Conservation (phyloP, 1,140 invertebrate genomes). For the Magallana gigas region DNA sequence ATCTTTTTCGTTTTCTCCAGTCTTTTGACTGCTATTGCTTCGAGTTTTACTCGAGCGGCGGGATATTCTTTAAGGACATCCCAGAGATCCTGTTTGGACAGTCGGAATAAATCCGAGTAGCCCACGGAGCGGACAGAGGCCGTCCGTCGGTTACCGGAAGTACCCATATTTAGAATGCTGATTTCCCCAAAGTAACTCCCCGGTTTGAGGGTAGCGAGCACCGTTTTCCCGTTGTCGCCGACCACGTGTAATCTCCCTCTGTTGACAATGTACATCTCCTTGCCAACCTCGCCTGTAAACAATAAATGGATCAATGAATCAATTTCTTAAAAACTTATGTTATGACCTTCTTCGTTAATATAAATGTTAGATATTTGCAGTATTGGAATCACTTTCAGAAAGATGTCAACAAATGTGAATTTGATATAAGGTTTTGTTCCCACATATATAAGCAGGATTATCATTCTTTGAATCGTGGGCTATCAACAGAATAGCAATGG, state of each 20-base stretch:
- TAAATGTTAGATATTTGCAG: no score
- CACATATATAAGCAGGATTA: no score
- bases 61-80: conserved; percentile 99
- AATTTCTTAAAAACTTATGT: no score
- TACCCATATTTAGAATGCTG: conserved; percentile 99
- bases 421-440: no score
- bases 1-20: conserved; percentile 81
- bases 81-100: conserved; percentile 99
- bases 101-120: conserved; percentile 98
- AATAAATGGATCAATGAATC: background rate
- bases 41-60: conserved; percentile 95
- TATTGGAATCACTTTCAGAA: no score
- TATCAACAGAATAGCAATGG: no score
- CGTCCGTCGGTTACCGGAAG: conserved; percentile 93
- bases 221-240: conserved; percentile 94
- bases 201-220: conserved; percentile 92
- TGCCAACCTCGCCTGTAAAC: conserved; percentile 94
- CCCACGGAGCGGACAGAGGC: conserved; percentile 93
- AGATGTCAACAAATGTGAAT: no score
- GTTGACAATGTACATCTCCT: conserved; percentile 99
- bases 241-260: conserved; percentile 97
- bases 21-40: conserved; percentile 97
- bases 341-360: no score
- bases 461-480: no score
- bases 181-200: conserved; percentile 99